These are phyloP conservation scores for Urocynchramus pylzowi DNA, from an alignment of 2,113 vertebrate species.

Conservation along the genomic window DNA sequence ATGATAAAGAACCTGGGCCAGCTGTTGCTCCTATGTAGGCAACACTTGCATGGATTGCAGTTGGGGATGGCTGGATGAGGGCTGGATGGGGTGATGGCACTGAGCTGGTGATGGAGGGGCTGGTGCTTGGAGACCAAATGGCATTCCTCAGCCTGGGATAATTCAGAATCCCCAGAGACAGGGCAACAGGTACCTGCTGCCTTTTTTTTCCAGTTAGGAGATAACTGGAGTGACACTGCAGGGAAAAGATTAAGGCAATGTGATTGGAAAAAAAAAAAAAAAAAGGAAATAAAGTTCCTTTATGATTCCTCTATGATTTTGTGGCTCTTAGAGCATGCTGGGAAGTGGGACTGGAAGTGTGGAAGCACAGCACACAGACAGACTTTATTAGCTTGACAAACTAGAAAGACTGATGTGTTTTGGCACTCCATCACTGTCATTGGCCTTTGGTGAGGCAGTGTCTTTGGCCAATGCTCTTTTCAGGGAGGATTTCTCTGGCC, in stretches of 20 bases:
- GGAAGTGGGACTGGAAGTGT: background rate
- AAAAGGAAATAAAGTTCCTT: background rate
- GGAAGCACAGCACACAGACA: background rate
- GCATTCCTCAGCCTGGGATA: background rate
- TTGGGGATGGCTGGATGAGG: background rate
- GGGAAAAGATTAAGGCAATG: background rate
- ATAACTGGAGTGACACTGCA: background rate
- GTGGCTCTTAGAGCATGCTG: background rate
- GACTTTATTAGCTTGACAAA: background rate
- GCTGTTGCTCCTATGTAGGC: background rate
- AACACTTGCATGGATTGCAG: background rate
- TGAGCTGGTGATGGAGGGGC: background rate
- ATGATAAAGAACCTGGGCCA: background rate
- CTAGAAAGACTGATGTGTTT: background rate
- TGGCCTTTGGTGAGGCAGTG: background rate
- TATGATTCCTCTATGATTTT: background rate
- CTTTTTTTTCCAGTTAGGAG: background rate
- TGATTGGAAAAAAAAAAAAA: background rate
- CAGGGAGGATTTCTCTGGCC: background rate
- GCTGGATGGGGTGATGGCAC: background rate
- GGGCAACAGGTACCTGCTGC: accelerated
- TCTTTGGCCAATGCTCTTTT: background rate
- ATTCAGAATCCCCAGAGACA: background rate
- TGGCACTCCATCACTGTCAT: background rate
- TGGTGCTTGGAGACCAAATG: background rate